These are phyloP conservation scores for Phyllopteryx taeniolatus DNA, from an alignment of 2,113 vertebrate species.

Conservation along the genomic window DNA sequence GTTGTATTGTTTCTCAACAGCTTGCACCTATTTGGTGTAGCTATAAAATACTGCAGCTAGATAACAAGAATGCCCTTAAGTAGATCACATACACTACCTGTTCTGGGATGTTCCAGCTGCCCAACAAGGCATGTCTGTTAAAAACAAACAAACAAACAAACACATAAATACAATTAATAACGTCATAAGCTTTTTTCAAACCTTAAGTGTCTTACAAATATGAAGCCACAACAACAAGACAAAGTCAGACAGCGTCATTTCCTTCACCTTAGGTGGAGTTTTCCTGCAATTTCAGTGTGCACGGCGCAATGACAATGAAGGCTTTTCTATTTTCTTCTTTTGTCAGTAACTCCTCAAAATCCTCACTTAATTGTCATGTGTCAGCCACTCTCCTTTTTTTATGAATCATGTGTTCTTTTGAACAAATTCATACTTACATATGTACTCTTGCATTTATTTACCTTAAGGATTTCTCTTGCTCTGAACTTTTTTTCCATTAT, in stretches of 20 bases:
- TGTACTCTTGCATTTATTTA: constrained; percentile 66
- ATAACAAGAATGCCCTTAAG: not conserved
- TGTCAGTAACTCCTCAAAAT: not conserved
- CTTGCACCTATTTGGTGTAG: too few relatives aligned
- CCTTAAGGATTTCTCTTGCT: constrained; percentile 48
- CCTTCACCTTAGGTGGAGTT: not conserved
- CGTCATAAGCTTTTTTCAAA: not conserved
- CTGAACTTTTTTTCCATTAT: constrained; percentile 33
- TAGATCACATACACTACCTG: not conserved
- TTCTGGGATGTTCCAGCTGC: not conserved
- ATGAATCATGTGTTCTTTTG: constrained; percentile 10
- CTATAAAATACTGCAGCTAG: too few relatives aligned
- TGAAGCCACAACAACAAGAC: not conserved
- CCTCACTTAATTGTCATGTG: too few relatives aligned
- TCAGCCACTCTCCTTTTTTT: too few relatives aligned
- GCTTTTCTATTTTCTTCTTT: not conserved
- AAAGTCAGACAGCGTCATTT: not conserved
- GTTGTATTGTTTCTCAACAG: not conserved
- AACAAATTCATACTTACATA: constrained; percentile 64
- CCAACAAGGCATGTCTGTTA: not conserved
- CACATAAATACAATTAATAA: not conserved
- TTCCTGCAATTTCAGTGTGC: not conserved
- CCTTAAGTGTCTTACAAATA: not conserved
- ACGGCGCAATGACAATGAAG: not conserved
- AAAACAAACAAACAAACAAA: too few relatives aligned